These are phyloP conservation scores for Trachelus tabidus DNA, from an alignment of 2,888 invertebrate genomes.

Conservation along the genomic window DNA sequence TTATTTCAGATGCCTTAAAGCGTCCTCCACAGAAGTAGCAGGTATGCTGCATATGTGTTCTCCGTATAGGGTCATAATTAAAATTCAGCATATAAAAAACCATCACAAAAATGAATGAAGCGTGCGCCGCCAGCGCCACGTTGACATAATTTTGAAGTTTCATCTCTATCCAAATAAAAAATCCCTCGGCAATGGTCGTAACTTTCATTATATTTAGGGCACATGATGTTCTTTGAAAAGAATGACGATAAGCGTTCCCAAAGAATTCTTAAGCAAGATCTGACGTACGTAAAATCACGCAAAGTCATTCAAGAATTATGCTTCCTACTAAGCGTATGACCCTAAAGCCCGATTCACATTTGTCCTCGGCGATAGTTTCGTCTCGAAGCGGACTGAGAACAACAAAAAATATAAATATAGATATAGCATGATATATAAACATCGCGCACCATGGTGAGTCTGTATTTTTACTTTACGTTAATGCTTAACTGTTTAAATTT, in stretches of 20 bases:
- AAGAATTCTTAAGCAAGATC: background rate
- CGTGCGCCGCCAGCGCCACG: background rate
- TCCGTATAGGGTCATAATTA: background rate
- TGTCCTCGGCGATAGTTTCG: too few species aligned
- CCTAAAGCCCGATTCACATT: background rate
- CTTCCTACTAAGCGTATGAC: background rate
- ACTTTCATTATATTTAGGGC: background rate
- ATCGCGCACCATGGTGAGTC: background rate
- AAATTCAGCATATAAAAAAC: background rate
- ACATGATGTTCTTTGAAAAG: background rate
- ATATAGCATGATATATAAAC: too few species aligned
- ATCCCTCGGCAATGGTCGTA: background rate
- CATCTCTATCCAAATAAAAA: background rate
- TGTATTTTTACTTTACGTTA: background rate
- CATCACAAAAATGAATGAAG: background rate
- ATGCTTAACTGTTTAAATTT: background rate
- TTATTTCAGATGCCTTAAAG: slow-evolving; percentile 10
- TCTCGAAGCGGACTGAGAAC: too few species aligned
- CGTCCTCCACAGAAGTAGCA: background rate
- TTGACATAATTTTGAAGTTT: background rate
- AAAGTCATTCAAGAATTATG: background rate
- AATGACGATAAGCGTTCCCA: background rate
- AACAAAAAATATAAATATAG: too few species aligned
- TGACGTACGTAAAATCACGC: background rate
- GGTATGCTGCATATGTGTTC: background rate